These are phyloP conservation scores for Diuraphis noxia DNA, from an alignment of 1,140 invertebrate species.

Conservation along the genomic window DNA sequence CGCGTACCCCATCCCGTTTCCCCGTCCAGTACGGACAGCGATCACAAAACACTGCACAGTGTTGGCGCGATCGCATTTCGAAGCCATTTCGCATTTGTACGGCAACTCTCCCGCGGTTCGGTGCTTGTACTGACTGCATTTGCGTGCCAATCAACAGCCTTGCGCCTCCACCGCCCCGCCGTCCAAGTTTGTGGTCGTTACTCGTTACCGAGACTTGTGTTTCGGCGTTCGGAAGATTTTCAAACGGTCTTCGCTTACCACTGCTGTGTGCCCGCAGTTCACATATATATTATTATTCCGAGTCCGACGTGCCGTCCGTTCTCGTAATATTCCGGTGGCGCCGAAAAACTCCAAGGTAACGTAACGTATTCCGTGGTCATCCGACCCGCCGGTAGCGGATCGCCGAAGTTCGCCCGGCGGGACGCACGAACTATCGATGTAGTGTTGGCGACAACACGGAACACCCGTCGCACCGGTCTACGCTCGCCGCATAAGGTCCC, in stretches of 20 bases:
- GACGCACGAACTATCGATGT: background rate
- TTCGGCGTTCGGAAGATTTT: background rate
- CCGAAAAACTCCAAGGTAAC: background rate
- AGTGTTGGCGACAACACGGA: no score
- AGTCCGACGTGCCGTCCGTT: no score
- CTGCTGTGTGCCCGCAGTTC: background rate
- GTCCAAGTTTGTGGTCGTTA: constrained; percentile 43
- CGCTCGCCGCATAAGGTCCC: background rate
- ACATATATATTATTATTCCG: background rate
- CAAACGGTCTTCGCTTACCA: background rate
- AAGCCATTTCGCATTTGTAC: constrained; percentile 21
- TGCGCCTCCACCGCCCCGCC: constrained; percentile 14
- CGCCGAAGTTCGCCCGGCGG: background rate
- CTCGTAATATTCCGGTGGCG: background rate
- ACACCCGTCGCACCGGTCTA: background rate
- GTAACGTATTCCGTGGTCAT: background rate
- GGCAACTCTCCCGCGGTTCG: background rate
- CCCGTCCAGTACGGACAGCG: background rate
- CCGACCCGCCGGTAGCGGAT: background rate
- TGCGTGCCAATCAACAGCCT: constrained; percentile 42
- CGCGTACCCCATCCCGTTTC: background rate
- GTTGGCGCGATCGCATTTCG: constrained; percentile 37
- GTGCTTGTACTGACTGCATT: background rate
- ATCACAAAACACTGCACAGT: background rate
- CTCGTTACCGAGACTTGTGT: constrained; percentile 29